These are phyloP conservation scores for Cherax destructor DNA, from an alignment of 1,140 invertebrate species.

Conservation along the genomic window DNA sequence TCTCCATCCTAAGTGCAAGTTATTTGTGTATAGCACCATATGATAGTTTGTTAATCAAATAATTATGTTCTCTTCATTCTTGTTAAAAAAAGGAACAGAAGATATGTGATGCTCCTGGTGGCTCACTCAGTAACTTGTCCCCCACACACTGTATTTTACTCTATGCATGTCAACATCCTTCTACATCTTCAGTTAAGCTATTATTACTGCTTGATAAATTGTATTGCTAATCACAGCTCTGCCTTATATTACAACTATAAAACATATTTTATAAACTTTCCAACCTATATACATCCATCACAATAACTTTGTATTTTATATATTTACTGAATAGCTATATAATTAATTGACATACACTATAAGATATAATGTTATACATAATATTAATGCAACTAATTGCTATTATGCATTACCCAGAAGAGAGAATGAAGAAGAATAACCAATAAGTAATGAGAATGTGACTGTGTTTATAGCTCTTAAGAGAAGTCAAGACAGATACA, in stretches of 20 bases:
- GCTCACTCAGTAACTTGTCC: not conserved
- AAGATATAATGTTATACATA: slow-evolving; percentile 42
- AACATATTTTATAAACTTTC: slow-evolving; percentile 57
- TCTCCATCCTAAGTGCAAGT: too few relatives aligned
- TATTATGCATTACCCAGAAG: slow-evolving; percentile 27
- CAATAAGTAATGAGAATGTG: slow-evolving; percentile 2
- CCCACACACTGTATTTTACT: not conserved
- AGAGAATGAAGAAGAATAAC: slow-evolving; percentile 27
- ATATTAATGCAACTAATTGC: slow-evolving; percentile 45
- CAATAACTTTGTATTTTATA: slow-evolving; percentile 27
- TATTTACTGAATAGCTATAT: slow-evolving; percentile 1
- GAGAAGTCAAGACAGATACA: slow-evolving; percentile 26
- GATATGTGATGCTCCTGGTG: not conserved
- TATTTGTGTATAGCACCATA: too few relatives aligned
- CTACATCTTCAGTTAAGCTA: slow-evolving; percentile 46
- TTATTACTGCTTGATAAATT: slow-evolving; percentile 45
- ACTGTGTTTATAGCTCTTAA: slow-evolving; percentile 26
- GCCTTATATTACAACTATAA: slow-evolving; percentile 68
- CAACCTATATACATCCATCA: slow-evolving; percentile 59
- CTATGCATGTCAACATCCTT: slow-evolving; percentile 1
- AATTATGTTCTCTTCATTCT: not conserved
- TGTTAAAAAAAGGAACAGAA: not conserved
- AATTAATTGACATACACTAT: slow-evolving; percentile 31
- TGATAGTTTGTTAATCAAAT: not conserved
- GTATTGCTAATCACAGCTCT: slow-evolving; percentile 66